Base-by-base conservation (phyloP, 2,888 invertebrate genomes). In the Ophonus ardosiacus region DNA sequence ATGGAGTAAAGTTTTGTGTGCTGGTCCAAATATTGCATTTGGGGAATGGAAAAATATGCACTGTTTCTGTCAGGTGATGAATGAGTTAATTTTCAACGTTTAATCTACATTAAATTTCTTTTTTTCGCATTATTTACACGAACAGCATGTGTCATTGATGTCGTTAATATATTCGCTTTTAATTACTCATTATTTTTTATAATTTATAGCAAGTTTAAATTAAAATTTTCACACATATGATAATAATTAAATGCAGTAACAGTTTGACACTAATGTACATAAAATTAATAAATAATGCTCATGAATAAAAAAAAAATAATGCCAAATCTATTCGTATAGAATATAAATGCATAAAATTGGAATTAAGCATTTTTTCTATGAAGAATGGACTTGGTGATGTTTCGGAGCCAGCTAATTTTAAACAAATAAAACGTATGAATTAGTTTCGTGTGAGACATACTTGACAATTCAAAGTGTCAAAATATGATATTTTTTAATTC, bases 51-150 rank as follows among this genome's bases (percentile, higher is more conserved):
- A 84, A 78, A 84, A 84, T 78, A 78, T 65, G 56, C 71, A 59
- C 71, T 83, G 84, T 21, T 84, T 76, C 51, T 78, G 78, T 63
- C 76, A 78, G 76, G 78, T 84, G 84, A 84, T 84, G 78, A 84
- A 84, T 84, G 84, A 84, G 78, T 84, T 84, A 84, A 84, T 84
- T 84, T 84, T 71, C 21, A 65, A 51, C 56, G 78, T 43, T 74
- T 74, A 74, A 74, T 74, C 17, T 43, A 40, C 17, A 74, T 43
- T 74, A 43, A 74, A 74, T 74, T 74, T 74, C 51, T 74, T 74
- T 74, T 74, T 74, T 74, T 43, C 17, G 15, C 43, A 43, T 17
- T 74, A 74, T 74, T 74, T 43, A 43, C 21, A 13, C 40, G 21
- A 15, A 43, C 71, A 43, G 43, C 71, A 40, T 40, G 1, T 43